A percentile compares a stretch with the other conserved stretches of the same genome.
phyloP scores from a whole-genome alignment of 2,797 vertebrate species.

The Spinus olivaceus region DNA sequence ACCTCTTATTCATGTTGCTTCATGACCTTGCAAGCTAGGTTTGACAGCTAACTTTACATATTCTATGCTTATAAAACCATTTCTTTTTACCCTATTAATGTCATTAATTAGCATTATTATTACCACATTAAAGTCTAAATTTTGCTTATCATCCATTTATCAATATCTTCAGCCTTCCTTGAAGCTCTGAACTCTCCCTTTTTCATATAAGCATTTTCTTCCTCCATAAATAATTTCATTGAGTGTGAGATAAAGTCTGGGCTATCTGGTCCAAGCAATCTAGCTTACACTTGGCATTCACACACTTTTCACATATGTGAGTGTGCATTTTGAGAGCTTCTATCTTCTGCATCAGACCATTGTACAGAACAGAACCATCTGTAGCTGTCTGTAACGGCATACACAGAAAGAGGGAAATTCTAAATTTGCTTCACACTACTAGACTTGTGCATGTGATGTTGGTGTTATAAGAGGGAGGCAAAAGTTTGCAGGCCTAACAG shows the following conservation, averaged over 20 bases:
- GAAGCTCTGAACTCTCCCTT: background rate
- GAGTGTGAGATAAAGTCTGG: background rate
- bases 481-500: background rate
- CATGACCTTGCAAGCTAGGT: background rate
- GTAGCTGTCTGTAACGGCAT: background rate
- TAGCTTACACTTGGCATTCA: background rate
- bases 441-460: background rate
- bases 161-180: background rate
- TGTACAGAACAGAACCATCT: constrained; percentile 15
- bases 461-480: background rate
- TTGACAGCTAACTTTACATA: background rate
- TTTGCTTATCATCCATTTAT: background rate
- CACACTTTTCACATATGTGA: background rate
- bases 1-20: background rate
- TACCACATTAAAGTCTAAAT: background rate
- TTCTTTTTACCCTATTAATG: background rate
- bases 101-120: background rate
- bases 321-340: background rate
- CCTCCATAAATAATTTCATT: background rate
- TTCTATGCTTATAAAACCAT: background rate
- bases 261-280: background rate
- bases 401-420: background rate
- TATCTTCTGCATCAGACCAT: background rate
- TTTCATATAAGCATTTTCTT: background rate
- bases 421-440: background rate